Evolutionary conservation across 2,113 vertebrate species (phyloP).

Genomic region (Chaetorhynchus papuensis): DNA sequence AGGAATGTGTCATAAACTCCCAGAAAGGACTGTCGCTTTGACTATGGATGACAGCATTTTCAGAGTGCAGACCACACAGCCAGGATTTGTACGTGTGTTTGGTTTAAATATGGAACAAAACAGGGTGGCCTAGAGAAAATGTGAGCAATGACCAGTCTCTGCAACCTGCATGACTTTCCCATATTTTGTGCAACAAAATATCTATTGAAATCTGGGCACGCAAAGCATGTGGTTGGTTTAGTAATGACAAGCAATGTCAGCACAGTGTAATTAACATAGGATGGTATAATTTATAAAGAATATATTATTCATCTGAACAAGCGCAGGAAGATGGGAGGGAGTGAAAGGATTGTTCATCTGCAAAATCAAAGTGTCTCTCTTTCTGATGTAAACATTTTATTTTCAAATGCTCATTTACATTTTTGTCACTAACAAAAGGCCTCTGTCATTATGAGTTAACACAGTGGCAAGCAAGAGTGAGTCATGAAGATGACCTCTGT

Average conservation of each 20-base stretch:
- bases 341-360: slow-evolving; percentile 8
- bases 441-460: slow-evolving; percentile 45
- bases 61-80: slow-evolving; percentile 8
- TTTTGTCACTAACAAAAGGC: slow-evolving; percentile 52
- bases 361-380: slow-evolving; percentile 44
- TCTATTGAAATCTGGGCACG: slow-evolving; percentile 58
- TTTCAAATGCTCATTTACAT: slow-evolving; percentile 3
- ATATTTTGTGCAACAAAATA: slow-evolving; percentile 66
- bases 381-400: slow-evolving; percentile 46
- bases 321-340: neutral
- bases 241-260: slow-evolving; percentile 63
- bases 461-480: slow-evolving; percentile 11
- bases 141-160: slow-evolving; percentile 6
- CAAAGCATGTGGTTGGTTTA: slow-evolving; percentile 46
- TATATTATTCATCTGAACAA: slow-evolving; percentile 33
- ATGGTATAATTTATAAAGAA: slow-evolving; percentile 69
- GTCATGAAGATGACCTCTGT: slow-evolving; percentile 57
- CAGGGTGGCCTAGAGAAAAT: slow-evolving; percentile 15
- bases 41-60: neutral
- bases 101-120: slow-evolving; percentile 43
- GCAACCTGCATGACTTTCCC: slow-evolving; percentile 23
- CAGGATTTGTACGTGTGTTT: neutral
- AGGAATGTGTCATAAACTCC: neutral
- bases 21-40: slow-evolving; percentile 1
- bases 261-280: slow-evolving; percentile 66